Conservation (phyloP, 2,113 vertebrate genomes). For the Uria aalge region DNA sequence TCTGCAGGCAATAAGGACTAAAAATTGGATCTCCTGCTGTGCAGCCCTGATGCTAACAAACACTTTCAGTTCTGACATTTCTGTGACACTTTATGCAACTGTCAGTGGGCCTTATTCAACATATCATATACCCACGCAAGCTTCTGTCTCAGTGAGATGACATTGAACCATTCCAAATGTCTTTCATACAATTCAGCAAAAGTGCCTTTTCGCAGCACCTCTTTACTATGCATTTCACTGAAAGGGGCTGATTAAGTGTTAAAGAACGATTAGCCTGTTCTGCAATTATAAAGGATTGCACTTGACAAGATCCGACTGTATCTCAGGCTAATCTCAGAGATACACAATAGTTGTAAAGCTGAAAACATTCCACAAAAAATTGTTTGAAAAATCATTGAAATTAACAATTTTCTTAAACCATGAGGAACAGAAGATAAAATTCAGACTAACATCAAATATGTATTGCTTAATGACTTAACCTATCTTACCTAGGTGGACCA, state of each 20-base stretch:
- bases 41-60: not conserved
- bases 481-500: not conserved
- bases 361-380: not conserved
- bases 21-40: not conserved
- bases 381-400: not conserved
- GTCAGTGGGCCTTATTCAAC: not conserved
- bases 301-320: not conserved
- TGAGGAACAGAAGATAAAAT: not conserved
- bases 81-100: not conserved
- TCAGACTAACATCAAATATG: not conserved
- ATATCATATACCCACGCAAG: not conserved
- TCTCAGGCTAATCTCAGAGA: not conserved
- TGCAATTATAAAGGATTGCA: not conserved
- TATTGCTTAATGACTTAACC: not conserved
- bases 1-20: not conserved
- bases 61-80: not conserved
- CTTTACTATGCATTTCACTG: not conserved
- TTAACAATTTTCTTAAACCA: not conserved
- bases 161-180: not conserved
- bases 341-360: not conserved
- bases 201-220: not conserved
- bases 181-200: not conserved
- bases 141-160: not conserved
- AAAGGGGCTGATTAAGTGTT: not conserved
- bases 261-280: not conserved